These are phyloP conservation scores for Amblyjoppa fuscipennis DNA, from an alignment of 2,888 invertebrate genomes.

Conservation along the genomic window DNA sequence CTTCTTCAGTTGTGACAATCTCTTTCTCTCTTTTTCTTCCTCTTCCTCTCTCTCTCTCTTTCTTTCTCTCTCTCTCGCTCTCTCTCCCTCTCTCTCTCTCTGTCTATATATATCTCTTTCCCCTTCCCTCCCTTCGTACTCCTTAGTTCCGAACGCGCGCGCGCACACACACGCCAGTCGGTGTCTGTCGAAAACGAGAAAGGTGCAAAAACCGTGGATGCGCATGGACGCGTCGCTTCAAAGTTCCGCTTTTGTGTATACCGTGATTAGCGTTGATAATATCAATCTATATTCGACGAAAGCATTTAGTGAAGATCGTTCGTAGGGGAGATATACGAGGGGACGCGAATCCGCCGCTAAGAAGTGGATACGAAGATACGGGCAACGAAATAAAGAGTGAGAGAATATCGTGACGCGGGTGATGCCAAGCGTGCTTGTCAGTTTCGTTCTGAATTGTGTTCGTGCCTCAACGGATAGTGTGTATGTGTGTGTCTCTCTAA, in stretches of 20 bases:
- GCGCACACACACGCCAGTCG: not conserved
- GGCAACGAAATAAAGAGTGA: not conserved
- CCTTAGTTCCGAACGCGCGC: too few relatives aligned
- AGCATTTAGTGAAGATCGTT: not conserved
- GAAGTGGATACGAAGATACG: not conserved
- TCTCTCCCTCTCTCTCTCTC: too few relatives aligned
- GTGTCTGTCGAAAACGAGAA: not conserved
- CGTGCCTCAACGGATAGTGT: slow-evolving; percentile 23
- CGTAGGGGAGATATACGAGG: not conserved
- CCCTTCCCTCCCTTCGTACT: too few relatives aligned
- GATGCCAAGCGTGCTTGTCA: slow-evolving; percentile 46
- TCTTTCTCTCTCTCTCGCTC: too few relatives aligned
- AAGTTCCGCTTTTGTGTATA: slow-evolving; percentile 31
- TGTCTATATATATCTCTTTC: too few relatives aligned
- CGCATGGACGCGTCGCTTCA: slow-evolving; percentile 46
- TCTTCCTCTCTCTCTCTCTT: not conserved
- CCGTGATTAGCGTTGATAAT: slow-evolving; percentile 31
- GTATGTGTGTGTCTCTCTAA: not conserved
- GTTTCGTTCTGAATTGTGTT: slow-evolving; percentile 33
- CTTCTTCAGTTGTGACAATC: not conserved
- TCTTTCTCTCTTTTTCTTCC: not conserved
- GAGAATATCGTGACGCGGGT: slow-evolving; percentile 42
- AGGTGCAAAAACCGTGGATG: slow-evolving; percentile 30
- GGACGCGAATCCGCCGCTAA: not conserved
- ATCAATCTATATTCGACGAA: not conserved